Percentiles rank a stretch among this genome's conserved stretches.
These are phyloP conservation scores for Ephialtes manifestator DNA, from an alignment of 2,888 invertebrate genomes.

Conservation along the genomic window DNA sequence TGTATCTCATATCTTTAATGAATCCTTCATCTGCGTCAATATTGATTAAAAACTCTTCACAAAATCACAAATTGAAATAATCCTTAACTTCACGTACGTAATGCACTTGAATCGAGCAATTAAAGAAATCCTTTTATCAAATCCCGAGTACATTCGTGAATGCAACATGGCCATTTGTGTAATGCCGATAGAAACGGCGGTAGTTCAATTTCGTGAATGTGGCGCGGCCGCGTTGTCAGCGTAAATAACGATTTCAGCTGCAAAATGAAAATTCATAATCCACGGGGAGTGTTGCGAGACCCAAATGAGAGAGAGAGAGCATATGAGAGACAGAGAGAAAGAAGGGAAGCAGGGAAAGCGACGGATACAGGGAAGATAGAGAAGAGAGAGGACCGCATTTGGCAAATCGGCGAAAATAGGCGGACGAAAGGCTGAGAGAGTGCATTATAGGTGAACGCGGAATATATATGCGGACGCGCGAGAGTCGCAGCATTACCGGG, in stretches of 20 bases:
- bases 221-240: not conserved
- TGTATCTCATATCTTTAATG: too few species aligned
- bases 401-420: constrained; percentile 68
- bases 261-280: constrained; percentile 77
- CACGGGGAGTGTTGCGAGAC: constrained; percentile 57
- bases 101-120: not conserved
- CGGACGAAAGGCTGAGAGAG: constrained; percentile 60
- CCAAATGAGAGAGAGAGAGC: constrained; percentile 64
- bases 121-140: constrained; percentile 12
- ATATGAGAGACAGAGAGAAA: constrained; percentile 74
- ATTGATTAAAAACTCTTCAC: not conserved
- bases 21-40: too few species aligned
- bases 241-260: constrained; percentile 67
- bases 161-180: not conserved
- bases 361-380: constrained; percentile 36
- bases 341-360: constrained; percentile 69
- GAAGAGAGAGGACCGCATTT: constrained; percentile 50
- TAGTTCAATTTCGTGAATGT: constrained; percentile 48
- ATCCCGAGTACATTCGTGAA: not conserved
- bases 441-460: constrained; percentile 67
- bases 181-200: constrained; percentile 21
- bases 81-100: too few species aligned
- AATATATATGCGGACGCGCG: constrained; percentile 71
- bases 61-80: not conserved
- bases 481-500: constrained; percentile 80